Percentiles rank a stretch among this genome's conserved stretches.
These are phyloP conservation scores for crab-eating macaque (Macaca fascicularis) DNA, from an alignment of 2,113 vertebrate species.

Conservation along the genomic window DNA sequence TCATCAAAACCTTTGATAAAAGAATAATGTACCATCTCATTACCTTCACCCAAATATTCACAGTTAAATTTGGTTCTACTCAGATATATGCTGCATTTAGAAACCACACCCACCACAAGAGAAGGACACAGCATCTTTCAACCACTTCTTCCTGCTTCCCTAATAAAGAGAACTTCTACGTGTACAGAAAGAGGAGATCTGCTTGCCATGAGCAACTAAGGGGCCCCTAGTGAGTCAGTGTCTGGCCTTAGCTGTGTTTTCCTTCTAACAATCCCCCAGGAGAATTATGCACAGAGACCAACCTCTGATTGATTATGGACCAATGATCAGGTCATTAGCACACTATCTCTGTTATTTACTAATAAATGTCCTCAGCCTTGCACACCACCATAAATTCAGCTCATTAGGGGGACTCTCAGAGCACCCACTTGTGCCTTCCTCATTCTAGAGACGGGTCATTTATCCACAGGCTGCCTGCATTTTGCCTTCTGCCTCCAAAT, in stretches of 20 bases:
- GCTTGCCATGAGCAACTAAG: not conserved
- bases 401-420: not conserved
- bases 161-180: not conserved
- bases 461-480: not conserved
- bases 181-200: not conserved
- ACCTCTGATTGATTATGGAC: slow-evolving; percentile 57
- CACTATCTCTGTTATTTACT: not conserved
- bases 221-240: not conserved
- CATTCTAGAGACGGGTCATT: not conserved
- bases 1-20: not conserved
- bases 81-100: not conserved
- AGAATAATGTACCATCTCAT: not conserved
- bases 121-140: not conserved
- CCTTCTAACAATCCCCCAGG: slow-evolving; percentile 54
- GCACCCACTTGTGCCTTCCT: not conserved
- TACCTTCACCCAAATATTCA: not conserved
- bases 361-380: not conserved
- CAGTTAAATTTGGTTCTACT: not conserved
- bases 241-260: not conserved
- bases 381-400: not conserved
- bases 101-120: not conserved
- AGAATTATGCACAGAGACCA: not conserved
- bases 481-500: not conserved
- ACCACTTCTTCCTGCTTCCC: not conserved
- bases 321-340: not conserved